Base-by-base conservation (phyloP, 2,888 invertebrate genomes). In the Drosophila gaucha region DNA sequence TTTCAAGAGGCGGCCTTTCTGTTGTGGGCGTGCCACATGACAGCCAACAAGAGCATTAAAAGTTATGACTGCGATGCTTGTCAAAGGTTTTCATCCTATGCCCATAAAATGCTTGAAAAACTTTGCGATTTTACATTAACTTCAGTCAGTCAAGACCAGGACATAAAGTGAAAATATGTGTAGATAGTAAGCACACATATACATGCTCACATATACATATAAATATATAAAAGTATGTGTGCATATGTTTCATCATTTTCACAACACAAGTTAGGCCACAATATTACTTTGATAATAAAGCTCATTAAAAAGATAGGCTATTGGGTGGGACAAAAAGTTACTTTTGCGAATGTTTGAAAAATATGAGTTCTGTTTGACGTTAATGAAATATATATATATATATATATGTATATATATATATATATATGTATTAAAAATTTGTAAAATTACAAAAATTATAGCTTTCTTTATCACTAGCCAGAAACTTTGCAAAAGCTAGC, bases 11-110 rank as follows among this genome's bases (percentile, higher is more conserved):
- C 38, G 43, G 35, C 33, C 12, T 14, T 6, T 41, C 26, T 35
- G 35, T 12, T 41, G 24, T 31, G 58, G 67, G 67, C 62, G 62
- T 68, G 80, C 64, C 68, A 79, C 44, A 77, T 78, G 79, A 64
- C 79, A 74, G 70, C 38, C 70, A 74, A 75, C 67, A 75, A 70
- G 72, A 59, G 66, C 62, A 67, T 76, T 70, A 76, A 80, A 80
- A 80, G 83, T 83, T 80, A 80, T 83, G 78, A 82, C 83, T 73
- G 78, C 75, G 69, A 79, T 59, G 75, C 74, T 80, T 80, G 80
- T 80, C 83, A 77, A 80, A 80, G 78, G 80, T 75, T 83, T 80
- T 62, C 50, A 66, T 54, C 54, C 66, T 44, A 14, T 35, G 54
- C 55, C 60, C 72, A 73, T 74, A 70, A 74, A 66, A 74, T 62